phyloP scores from a whole-genome alignment of 2,113 vertebrate genomes.

The Megaceryle torquata region DNA sequence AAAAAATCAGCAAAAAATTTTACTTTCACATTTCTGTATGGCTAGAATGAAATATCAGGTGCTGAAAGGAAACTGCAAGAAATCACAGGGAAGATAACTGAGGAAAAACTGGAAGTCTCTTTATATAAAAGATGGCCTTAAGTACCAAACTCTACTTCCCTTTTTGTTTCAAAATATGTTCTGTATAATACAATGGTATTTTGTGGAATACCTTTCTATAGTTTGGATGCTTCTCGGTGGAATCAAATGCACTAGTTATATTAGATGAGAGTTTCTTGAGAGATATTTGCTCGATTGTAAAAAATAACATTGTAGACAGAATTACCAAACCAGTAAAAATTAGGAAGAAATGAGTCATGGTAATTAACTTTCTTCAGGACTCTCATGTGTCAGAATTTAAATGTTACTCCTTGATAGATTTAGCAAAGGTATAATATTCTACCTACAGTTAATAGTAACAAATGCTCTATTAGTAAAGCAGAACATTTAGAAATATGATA shows the following conservation, averaged over 20 bases:
- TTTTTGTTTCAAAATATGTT: not conserved
- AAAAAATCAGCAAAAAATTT: not conserved
- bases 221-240: not conserved
- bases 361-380: constrained; percentile 29
- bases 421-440: constrained; percentile 22
- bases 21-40: not conserved
- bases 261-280: not conserved
- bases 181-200: not conserved
- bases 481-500: constrained; percentile 58
- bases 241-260: not conserved
- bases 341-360: constrained; percentile 30
- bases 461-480: constrained; percentile 53
- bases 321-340: constrained; percentile 39
- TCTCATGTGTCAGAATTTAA: constrained; percentile 34
- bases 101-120: not conserved
- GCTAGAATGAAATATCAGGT: not conserved
- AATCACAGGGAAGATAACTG: not conserved
- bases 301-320: not conserved
- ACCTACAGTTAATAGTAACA: constrained; percentile 37
- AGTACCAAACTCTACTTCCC: not conserved
- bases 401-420: constrained; percentile 45
- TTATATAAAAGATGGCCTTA: not conserved
- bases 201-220: not conserved
- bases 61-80: not conserved
- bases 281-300: not conserved